These are phyloP conservation scores for Tetraodon nigroviridis DNA, from an alignment of 2,113 vertebrate species.

Conservation along the genomic window DNA sequence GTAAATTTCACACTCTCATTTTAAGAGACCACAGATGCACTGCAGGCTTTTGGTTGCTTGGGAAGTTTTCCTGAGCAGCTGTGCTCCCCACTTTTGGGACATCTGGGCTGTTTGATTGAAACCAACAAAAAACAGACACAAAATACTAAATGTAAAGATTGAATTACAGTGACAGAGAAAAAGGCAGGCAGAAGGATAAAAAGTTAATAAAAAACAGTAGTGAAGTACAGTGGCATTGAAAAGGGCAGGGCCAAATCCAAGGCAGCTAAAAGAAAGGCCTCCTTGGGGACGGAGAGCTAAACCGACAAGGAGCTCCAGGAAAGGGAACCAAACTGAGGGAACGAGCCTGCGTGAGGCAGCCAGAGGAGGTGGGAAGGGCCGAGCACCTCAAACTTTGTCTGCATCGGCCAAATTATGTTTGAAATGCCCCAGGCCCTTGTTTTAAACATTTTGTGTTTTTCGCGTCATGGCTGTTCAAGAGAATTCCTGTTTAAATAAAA, in stretches of 20 bases:
- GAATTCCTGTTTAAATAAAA: background rate
- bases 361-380: constrained; percentile 12
- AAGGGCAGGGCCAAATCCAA: constrained; percentile 52
- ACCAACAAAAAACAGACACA: background rate
- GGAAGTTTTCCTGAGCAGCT: background rate
- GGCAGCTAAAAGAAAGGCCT: constrained; percentile 58
- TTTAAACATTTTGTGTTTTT: constrained; percentile 1
- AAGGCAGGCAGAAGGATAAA: constrained; percentile 14
- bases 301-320: constrained; percentile 33
- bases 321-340: constrained; percentile 33
- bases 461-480: constrained; percentile 3
- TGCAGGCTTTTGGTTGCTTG: constrained; percentile 11
- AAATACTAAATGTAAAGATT: background rate
- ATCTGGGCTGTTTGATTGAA: constrained; percentile 10
- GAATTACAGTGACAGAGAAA: background rate
- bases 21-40: constrained; percentile 9
- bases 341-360: constrained; percentile 10
- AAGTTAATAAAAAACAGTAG: constrained; percentile 33
- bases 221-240: constrained; percentile 46
- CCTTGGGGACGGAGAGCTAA: constrained; percentile 40
- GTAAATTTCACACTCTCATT: constrained; percentile 31
- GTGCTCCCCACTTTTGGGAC: background rate
- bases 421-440: background rate
- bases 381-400: constrained; percentile 17
- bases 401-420: constrained; percentile 1